Base-by-base conservation (phyloP, 2,797 vertebrate genomes). In the Alectoris magna region DNA sequence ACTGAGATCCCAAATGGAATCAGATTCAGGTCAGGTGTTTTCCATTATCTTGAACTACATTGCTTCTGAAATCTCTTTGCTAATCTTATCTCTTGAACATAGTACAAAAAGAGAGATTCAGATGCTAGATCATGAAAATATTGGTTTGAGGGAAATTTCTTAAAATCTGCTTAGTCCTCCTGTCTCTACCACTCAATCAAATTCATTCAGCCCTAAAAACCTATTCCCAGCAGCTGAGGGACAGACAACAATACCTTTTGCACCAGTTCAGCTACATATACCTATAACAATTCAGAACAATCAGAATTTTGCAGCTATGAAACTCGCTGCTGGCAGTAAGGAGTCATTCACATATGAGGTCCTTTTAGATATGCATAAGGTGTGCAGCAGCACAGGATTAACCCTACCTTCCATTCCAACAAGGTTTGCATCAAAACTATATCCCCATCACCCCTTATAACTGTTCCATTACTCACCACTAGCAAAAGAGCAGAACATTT, bases 1-100 rank as follows among this genome's bases (percentile, higher is more conserved):
- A 86, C 41, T 6, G 2, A 76, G 74, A 88, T 86, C 53, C 68
- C 64, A 94, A 82, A 82, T 49, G 44, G 64, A 93, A 91, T 82
- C 71, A 87, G 36, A 88, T 64, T 71, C 53, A 82, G 36, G 44
- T 90, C 71, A 93, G 74, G 49, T 74, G 55, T 77, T 83, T 75
- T 55, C 70, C 55, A 36, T 78, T 68, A 56, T 36, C 48, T 2
- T 73, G 60, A 91, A 84, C 15, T 39, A 29, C 23, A 84, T 14
- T 73, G 51, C 64, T 88, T 79, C 73, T 64, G 60, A 95, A 92
- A 88, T 56, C 70, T 68, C 53, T 49, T 16, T 58, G 51, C 67
- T 93, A 81, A 82, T 82, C 34, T 34, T 7, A 36, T 15, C 34
- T 68, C 43, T 62, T 44, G 6, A 39, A 73, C 18, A 9, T 44